phyloP scores from a whole-genome alignment of 1,140 invertebrate species.

The Rhagoletis pomonella region DNA sequence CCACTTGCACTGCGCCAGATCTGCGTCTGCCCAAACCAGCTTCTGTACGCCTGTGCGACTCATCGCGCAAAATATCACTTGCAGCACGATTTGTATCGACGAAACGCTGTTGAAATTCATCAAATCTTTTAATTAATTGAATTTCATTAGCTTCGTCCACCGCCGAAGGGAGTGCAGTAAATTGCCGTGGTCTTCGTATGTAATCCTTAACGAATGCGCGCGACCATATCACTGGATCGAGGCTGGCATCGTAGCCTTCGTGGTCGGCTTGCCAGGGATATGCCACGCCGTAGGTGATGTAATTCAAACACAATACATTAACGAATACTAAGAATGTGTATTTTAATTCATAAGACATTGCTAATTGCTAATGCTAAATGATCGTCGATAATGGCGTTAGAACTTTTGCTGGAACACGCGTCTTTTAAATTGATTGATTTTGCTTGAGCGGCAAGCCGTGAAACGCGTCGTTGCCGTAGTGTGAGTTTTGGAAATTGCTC shows the following conservation, averaged over 20 bases:
- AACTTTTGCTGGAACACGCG: background rate
- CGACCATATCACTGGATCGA: conserved; percentile 69
- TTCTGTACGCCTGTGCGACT: background rate
- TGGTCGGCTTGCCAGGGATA: conserved; percentile 60
- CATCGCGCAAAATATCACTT: conserved; percentile 18
- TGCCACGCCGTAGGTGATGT: background rate
- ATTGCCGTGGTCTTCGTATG: conserved; percentile 56
- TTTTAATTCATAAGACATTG: conserved; percentile 36
- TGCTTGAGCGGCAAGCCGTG: too few relatives aligned
- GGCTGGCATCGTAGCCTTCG: conserved; percentile 64
- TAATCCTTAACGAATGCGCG: conserved; percentile 66
- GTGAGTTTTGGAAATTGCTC: background rate
- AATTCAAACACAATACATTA: background rate
- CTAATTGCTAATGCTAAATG: background rate
- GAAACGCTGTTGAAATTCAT: conserved; percentile 25
- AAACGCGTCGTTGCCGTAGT: too few relatives aligned
- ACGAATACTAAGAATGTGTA: background rate
- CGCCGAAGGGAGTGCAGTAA: background rate
- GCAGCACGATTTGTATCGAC: background rate
- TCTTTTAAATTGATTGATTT: too few relatives aligned
- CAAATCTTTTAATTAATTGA: background rate
- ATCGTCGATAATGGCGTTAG: background rate
- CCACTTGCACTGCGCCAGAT: background rate
- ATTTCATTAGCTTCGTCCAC: background rate
- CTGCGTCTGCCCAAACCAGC: background rate